phyloP scores from a whole-genome alignment of 1,140 invertebrate genomes.

The Popillia japonica region DNA sequence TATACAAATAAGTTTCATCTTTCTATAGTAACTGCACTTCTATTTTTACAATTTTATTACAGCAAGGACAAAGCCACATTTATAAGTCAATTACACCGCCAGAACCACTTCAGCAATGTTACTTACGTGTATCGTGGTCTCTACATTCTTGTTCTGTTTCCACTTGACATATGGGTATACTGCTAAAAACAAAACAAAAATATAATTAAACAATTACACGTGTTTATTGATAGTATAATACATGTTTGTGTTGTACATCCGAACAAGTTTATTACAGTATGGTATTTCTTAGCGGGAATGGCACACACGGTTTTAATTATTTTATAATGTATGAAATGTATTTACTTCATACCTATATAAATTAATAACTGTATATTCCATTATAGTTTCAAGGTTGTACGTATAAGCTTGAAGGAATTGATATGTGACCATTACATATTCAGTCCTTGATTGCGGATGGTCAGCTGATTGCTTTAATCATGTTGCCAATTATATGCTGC shows the following conservation, averaged over 20 bases:
- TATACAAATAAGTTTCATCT: too few relatives aligned
- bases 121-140: not conserved
- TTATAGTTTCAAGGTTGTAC: not conserved
- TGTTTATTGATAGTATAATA: not conserved
- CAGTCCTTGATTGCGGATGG: too few relatives aligned
- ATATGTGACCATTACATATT: too few relatives aligned
- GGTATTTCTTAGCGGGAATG: not conserved
- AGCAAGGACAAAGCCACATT: not conserved
- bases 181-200: slow-evolving; percentile 13
- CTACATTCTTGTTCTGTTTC: not conserved
- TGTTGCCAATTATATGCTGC: too few relatives aligned
- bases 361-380: not conserved
- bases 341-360: not conserved
- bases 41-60: too few relatives aligned
- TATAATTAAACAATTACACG: slow-evolving; percentile 27
- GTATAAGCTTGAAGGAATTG: too few relatives aligned
- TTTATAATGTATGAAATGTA: not conserved
- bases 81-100: slow-evolving; percentile 6
- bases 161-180: not conserved
- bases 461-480: too few relatives aligned
- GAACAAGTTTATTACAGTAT: not conserved
- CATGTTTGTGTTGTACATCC: not conserved
- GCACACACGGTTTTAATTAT: not conserved
- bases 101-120: not conserved
- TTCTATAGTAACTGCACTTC: too few relatives aligned